A percentile compares a stretch with the other conserved stretches of the same genome.
phyloP scores from a whole-genome alignment of 2,888 invertebrate genomes.

The Imbricaverruca yamaguchii region DNA sequence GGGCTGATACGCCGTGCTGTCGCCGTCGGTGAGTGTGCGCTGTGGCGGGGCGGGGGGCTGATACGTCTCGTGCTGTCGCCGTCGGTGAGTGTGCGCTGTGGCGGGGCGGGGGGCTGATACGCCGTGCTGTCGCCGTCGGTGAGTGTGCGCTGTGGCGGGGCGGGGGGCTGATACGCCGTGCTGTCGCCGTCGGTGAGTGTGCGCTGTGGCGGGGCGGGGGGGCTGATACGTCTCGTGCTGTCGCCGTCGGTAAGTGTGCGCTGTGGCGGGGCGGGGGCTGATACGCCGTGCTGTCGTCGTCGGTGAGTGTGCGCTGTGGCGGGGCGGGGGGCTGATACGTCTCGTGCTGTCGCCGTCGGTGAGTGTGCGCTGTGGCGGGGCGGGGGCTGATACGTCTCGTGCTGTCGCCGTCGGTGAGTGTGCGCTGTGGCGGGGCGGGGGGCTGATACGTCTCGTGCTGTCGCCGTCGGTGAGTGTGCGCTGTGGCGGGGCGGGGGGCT shows the following conservation, averaged over 20 bases:
- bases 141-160: background rate
- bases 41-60: no score
- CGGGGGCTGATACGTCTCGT: background rate
- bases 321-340: no score
- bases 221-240: background rate
- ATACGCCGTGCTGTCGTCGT: conserved; percentile 40
- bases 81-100: conserved; percentile 39
- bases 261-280: no score
- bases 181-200: conserved; percentile 40
- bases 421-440: no score
- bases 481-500: no score
- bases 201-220: no score
- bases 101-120: no score
- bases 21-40: conserved; percentile 40
- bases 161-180: background rate
- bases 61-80: conserved; percentile 29
- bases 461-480: conserved; percentile 40
- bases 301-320: conserved; percentile 27
- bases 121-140: conserved; percentile 40
- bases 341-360: conserved; percentile 40
- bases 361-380: background rate
- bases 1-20: background rate
- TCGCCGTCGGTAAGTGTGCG: conserved; percentile 40
- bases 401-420: conserved; percentile 40
- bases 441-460: background rate